A percentile compares a stretch with the other conserved stretches of the same genome.
Conservation (phyloP, 2,888 invertebrate species). For the Chromoteleia sp. region DNA sequence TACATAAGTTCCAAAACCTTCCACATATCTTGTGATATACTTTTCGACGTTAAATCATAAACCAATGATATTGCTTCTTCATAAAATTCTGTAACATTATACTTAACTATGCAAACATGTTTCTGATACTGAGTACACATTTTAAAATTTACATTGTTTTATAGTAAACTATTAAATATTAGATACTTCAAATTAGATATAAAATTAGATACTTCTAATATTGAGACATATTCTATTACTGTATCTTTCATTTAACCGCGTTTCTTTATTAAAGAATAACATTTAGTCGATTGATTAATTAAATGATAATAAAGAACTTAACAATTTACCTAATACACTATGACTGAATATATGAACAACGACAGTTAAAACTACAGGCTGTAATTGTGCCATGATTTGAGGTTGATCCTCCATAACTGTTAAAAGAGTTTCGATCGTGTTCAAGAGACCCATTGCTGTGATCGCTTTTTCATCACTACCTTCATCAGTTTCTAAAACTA, state of each 20-base stretch:
- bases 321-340: slow-evolving; percentile 90
- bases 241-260: too few relatives aligned
- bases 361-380: slow-evolving; percentile 96
- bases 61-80: slow-evolving; percentile 98
- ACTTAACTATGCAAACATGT: neutral
- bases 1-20: slow-evolving; percentile 95
- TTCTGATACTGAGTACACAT: too few relatives aligned
- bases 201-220: too few relatives aligned
- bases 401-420: slow-evolving; percentile 95
- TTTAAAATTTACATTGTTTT: too few relatives aligned
- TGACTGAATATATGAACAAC: slow-evolving; percentile 93
- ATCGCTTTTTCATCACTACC: slow-evolving; percentile 98
- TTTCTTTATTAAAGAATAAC: too few relatives aligned
- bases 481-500: slow-evolving; percentile 91
- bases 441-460: slow-evolving; percentile 97
- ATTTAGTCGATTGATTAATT: too few relatives aligned
- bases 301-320: slow-evolving; percentile 4
- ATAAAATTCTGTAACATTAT: slow-evolving; percentile 91
- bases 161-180: too few relatives aligned
- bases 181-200: too few relatives aligned
- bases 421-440: slow-evolving; percentile 97
- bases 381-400: slow-evolving; percentile 94
- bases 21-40: slow-evolving; percentile 98
- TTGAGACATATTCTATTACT: too few relatives aligned
- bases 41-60: slow-evolving; percentile 94